A percentile compares a stretch with the other conserved stretches of the same genome.
phyloP scores from a whole-genome alignment of 1,140 invertebrate species.

The Euura saliciscinereae region DNA sequence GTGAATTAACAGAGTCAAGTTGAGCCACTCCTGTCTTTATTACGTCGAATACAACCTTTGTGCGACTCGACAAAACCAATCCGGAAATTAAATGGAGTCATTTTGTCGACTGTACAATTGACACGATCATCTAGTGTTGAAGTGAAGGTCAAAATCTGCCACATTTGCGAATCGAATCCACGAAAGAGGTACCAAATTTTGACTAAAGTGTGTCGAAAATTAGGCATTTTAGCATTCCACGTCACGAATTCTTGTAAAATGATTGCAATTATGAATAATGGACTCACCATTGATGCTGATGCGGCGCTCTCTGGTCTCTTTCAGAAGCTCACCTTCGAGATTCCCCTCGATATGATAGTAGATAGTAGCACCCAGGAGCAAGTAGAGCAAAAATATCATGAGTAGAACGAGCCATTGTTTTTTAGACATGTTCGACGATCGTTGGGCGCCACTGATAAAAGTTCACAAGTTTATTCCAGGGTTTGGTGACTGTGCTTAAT shows the following conservation, averaged over 20 bases:
- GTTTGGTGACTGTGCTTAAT: too few relatives aligned
- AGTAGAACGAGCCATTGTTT: constrained; percentile 79
- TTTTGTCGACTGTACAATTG: background rate
- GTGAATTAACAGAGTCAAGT: background rate
- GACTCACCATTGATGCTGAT: constrained; percentile 74
- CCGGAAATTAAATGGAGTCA: constrained; percentile 1
- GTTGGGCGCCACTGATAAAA: constrained; percentile 5
- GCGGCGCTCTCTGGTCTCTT: constrained; percentile 64
- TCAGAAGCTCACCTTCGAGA: constrained; percentile 65
- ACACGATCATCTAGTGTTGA: background rate
- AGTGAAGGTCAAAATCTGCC: constrained; percentile 1
- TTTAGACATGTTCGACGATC: constrained; percentile 70
- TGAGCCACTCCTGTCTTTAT: background rate
- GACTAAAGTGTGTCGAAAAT: too few relatives aligned
- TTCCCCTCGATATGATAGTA: constrained; percentile 79
- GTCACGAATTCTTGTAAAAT: constrained; percentile 18
- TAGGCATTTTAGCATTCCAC: too few relatives aligned
- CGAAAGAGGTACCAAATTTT: too few relatives aligned
- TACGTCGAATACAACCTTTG: background rate
- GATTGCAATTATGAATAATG: constrained; percentile 23
- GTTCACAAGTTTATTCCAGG: too few relatives aligned
- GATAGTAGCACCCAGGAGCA: constrained; percentile 76
- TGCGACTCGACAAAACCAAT: background rate
- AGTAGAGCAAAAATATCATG: constrained; percentile 75
- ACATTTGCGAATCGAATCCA: too few relatives aligned